Evolutionary conservation across 2,113 vertebrate genomes (phyloP), one percentile per base, ranked within the genome.

Genomic region (Cervus canadensis): DNA sequence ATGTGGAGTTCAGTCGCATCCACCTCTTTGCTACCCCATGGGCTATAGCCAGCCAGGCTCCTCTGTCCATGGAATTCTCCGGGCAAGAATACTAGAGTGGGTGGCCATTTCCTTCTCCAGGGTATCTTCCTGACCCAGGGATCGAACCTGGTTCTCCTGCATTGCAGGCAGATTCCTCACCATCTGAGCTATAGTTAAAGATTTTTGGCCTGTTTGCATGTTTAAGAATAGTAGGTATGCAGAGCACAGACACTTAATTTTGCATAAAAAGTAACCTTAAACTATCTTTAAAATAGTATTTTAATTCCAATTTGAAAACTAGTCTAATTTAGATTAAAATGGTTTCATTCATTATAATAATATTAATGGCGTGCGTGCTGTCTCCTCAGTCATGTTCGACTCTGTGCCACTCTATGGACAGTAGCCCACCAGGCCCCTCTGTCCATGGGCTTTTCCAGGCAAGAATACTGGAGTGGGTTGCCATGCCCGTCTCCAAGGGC

Each of bases 131-230:
- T 36, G n/a, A 40, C 19, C 5, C 67, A 71, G 67, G 67, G n/a
- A 40, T 71, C 0, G 2, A 71, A 40, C n/a, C n/a, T 0, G 0
- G 10, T n/a, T 23, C 19, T 71, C n/a, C 67, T 71, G 10, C 9
- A 6, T 23, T 71, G n/a, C 67, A 71, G n/a, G 19, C 67, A 71
- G n/a, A 71, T 71, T 71, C n/a, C 40, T 71, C 36, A 71, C n/a
- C n/a, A 40, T 23, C 10, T 23, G n/a, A 40, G n/a, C 67, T 23
- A 40, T 71, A 71, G 19, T 36, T 71, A 12, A 36, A 71, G 67
- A 21, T 19, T 57, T 88, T 92, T 57, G 50, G 45, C 36, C 67
- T 64, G 4, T 90, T 3, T 19, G 26, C 15, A 25, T 52, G 23
- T 57, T 16, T 54, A 43, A 36, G 25, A 33, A 7, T 36, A n/a